Evolutionary conservation across 1,140 invertebrate species (phyloP).

Genomic region (Hylyphantes graminicola): DNA sequence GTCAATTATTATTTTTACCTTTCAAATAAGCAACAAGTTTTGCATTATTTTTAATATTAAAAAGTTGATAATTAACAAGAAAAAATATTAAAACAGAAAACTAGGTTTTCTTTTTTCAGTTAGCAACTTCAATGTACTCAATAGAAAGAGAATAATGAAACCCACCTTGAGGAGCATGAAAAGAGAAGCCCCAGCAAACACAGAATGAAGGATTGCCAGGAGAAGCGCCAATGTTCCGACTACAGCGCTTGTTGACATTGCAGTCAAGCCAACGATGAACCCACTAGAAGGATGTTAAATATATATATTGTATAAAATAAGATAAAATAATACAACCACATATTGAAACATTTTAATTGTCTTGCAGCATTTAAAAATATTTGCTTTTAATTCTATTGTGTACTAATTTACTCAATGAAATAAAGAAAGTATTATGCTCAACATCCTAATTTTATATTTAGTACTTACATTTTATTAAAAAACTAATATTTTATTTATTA

Average conservation of each 20-base stretch:
- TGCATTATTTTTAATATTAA: too few relatives aligned
- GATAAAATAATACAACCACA: background rate
- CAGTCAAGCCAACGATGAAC: conserved; percentile 76
- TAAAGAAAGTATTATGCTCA: too few relatives aligned
- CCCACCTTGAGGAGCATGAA: conserved; percentile 66
- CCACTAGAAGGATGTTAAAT: conserved; percentile 74
- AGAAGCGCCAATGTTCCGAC: conserved; percentile 44
- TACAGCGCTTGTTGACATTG: conserved; percentile 39
- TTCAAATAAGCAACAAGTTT: too few relatives aligned
- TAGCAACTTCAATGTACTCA: background rate
- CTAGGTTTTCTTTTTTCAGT: background rate
- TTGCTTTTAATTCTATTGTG: background rate
- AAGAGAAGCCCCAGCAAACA: conserved; percentile 64
- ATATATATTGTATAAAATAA: conserved; percentile 24
- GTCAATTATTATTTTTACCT: too few relatives aligned
- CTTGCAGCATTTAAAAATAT: background rate
- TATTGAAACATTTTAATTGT: conserved; percentile 14
- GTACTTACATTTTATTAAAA: too few relatives aligned
- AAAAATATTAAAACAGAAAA: background rate
- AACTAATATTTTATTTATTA: too few relatives aligned
- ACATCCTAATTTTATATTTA: too few relatives aligned
- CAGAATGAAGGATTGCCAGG: conserved; percentile 50
- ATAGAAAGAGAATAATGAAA: background rate
- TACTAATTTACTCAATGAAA: too few relatives aligned
- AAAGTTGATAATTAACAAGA: background rate